Base-by-base conservation (phyloP, 1,140 invertebrate species). In the Protaetia brevitarsis region DNA sequence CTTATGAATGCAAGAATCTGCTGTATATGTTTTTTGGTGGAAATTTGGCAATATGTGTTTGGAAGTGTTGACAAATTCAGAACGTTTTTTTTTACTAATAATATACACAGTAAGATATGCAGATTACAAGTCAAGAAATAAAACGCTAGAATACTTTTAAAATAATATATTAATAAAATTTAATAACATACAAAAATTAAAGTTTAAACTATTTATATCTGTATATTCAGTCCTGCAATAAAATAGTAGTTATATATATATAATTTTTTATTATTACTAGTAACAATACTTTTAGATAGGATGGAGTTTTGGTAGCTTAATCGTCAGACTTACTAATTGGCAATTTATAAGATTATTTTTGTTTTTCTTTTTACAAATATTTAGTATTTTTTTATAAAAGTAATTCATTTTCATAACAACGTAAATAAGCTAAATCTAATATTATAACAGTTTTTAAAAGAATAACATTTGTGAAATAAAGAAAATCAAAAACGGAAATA, bases 1-100 rank as follows among this genome's bases (percentile, higher is more conserved):
- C 92, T 0, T 93, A 95, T 79, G 93, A 97, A 82, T 88, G 89
- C 36, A 93, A 92, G 74, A 92, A 92, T 71, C 84, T 97, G 65
- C 82, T 97, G 41, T 94, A 96, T 76, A 89, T 97, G 87, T 97
- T 91, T 80, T 95, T 95, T 75, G 93, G 89, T 57, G 95, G 95
- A 64, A 96, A 94, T 78, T 80, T 92, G 66, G 94, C 92, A 7
- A 89, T 95, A 71, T 87, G 92, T 74, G 86, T 95, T 58, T 98
- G 94, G 94, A 96, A 96, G 80, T 94, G 92, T 80, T 91, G n/a
- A n/a, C n/a, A n/a, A 84, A 65, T 51, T 2, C 19, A 23, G 1
- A 6, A 4, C 37, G 19, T 1, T 41, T 41, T 13, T 34, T 6
- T n/a, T 2, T n/a, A 5, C 8, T 11, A 1, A 6, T 34, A 34